Percentiles rank a stretch among this genome's conserved stretches.
Conservation (phyloP, 2,888 invertebrate genomes). For the Clivina fossor region DNA sequence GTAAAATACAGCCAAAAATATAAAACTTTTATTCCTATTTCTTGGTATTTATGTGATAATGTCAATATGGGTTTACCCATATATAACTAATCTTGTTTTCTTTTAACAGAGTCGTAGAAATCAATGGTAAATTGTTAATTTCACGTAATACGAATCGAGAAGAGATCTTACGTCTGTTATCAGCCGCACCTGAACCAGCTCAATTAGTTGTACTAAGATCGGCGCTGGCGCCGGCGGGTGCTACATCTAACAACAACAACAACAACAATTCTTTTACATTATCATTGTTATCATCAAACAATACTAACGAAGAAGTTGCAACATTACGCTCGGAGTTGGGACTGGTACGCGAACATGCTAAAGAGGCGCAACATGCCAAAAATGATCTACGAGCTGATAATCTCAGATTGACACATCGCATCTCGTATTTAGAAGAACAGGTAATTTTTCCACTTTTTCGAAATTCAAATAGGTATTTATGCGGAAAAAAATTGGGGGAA, state of each 20-base stretch:
- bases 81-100: too few relatives aligned
- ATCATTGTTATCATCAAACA: too few relatives aligned
- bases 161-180: slow-evolving; percentile 68
- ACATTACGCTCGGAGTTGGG: slow-evolving; percentile 62
- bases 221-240: slow-evolving; percentile 38
- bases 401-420: slow-evolving; percentile 81
- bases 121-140: slow-evolving; percentile 75
- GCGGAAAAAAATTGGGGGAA: too few relatives aligned
- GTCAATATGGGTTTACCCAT: too few relatives aligned
- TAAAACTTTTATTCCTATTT: too few relatives aligned
- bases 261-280: not conserved
- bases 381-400: slow-evolving; percentile 74
- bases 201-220: slow-evolving; percentile 64
- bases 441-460: too few relatives aligned
- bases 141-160: slow-evolving; percentile 63
- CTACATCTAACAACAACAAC: too few relatives aligned
- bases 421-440: slow-evolving; percentile 88
- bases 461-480: too few relatives aligned
- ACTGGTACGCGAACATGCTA: slow-evolving; percentile 61
- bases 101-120: slow-evolving; percentile 70
- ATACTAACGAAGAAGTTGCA: slow-evolving; percentile 56
- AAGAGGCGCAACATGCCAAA: slow-evolving; percentile 65
- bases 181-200: slow-evolving; percentile 63
- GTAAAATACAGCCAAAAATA: too few relatives aligned
- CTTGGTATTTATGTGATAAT: too few relatives aligned